Evolutionary conservation across 2,888 invertebrate genomes (phyloP).

Genomic region (Philonicus albiceps): DNA sequence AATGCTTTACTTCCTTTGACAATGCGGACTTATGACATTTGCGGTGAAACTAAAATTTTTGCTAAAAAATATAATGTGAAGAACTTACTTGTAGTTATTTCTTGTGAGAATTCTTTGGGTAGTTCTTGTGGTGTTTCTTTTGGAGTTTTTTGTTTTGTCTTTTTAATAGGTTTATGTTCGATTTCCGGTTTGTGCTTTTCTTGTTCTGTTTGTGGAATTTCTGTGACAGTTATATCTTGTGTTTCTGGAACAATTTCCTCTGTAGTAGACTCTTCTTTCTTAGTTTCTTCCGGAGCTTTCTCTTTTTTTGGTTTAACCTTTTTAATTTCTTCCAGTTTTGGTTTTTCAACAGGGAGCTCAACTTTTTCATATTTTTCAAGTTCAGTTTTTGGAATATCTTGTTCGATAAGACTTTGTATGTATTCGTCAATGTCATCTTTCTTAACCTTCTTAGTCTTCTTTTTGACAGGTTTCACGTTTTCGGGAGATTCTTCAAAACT

Average conservation of each 20-base stretch:
- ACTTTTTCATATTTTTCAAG: slow-evolving; percentile 62
- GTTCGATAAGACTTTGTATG: slow-evolving; percentile 56
- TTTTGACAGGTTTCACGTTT: slow-evolving; percentile 43
- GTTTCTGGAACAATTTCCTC: slow-evolving; percentile 50
- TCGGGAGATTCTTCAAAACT: slow-evolving; percentile 23
- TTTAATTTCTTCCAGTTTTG: slow-evolving; percentile 55
- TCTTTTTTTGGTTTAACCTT: slow-evolving; percentile 55
- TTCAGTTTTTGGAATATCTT: slow-evolving; percentile 59
- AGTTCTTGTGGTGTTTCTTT: slow-evolving; percentile 58
- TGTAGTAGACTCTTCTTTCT: slow-evolving; percentile 49
- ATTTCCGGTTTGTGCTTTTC: slow-evolving; percentile 56
- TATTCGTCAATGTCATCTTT: slow-evolving; percentile 58
- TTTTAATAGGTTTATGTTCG: slow-evolving; percentile 52
- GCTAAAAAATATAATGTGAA: slow-evolving; percentile 33
- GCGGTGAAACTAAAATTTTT: neutral
- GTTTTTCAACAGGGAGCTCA: slow-evolving; percentile 50
- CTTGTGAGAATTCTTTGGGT: slow-evolving; percentile 59
- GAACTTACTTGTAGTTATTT: slow-evolving; percentile 63
- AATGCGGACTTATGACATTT: neutral
- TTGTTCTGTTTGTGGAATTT: slow-evolving; percentile 53
- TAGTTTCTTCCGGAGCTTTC: slow-evolving; percentile 56
- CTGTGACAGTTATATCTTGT: slow-evolving; percentile 51
- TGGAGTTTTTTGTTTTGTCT: slow-evolving; percentile 64
- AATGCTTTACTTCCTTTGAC: neutral
- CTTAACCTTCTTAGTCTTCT: slow-evolving; percentile 57